Percentiles rank a stretch among this genome's conserved stretches.
phyloP scores from a whole-genome alignment of 1,140 invertebrate species.

The Centruroides vittatus region DNA sequence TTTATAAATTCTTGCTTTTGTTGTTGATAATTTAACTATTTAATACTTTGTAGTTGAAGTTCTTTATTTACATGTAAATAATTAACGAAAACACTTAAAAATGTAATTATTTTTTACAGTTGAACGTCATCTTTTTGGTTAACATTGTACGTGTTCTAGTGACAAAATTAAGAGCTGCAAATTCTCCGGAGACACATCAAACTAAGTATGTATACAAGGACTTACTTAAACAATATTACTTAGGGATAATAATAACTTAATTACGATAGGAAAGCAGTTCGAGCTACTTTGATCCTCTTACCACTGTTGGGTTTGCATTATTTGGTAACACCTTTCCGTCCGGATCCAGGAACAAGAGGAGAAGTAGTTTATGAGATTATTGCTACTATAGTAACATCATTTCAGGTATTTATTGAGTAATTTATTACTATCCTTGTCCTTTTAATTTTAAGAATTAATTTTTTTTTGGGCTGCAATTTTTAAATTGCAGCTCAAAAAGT shows the following conservation, averaged over 20 bases:
- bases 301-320: slow-evolving; percentile 51
- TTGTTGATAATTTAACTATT: no score
- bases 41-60: no score
- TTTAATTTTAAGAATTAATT: no score
- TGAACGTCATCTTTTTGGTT: slow-evolving; percentile 78
- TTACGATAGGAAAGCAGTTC: slow-evolving; percentile 31
- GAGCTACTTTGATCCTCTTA: slow-evolving; percentile 74
- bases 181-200: slow-evolving; percentile 31
- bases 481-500: no score
- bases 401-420: slow-evolving; percentile 49
- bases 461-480: no score
- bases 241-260: no score
- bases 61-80: no score
- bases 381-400: slow-evolving; percentile 67
- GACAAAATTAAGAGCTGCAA: slow-evolving; percentile 57
- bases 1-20: no score
- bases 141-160: slow-evolving; percentile 85
- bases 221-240: no score
- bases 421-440: no score
- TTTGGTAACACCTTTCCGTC: slow-evolving; percentile 71
- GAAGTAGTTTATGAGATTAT: slow-evolving; percentile 65
- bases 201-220: slow-evolving; percentile 23
- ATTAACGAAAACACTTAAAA: not conserved
- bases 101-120: slow-evolving; percentile 21
- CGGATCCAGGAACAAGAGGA: slow-evolving; percentile 40